Base-by-base conservation (phyloP, 2,797 vertebrate genomes). In the Lepus townsendii region DNA sequence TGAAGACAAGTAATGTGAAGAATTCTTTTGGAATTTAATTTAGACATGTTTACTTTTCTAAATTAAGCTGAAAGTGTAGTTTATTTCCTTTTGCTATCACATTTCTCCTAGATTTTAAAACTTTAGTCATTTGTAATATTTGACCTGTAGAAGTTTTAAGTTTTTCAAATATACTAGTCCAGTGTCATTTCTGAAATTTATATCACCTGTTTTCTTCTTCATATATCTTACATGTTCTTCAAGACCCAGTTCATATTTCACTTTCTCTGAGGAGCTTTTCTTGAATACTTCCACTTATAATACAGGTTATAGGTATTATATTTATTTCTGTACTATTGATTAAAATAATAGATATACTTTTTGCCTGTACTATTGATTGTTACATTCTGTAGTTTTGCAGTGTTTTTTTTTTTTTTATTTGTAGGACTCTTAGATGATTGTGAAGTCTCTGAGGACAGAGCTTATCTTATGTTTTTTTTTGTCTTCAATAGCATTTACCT, bases 21-120 rank as follows among this genome's bases (percentile, higher is more conserved):
- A 91, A 68, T 42, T 88, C 73, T 92, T 94, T n/a, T 11, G 88
- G 79, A 19, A 85, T 75, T 95, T 79, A 54, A 50, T 90, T 77
- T 83, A 83, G 86, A 27, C 69, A 54, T 92, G 72, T 94, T 65
- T 62, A 35, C 83, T 94, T 85, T 90, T 65, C 69, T 79, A 78
- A 91, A 83, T 88, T 79, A 14, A n/a, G 5, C 63, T 50, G 26
- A 73, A 27, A 75, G 73, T 89, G 17, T 42, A 52, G 62, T 79
- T 50, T 50, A 72, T 76, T 94, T 90, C 92, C n/a, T 88, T 87
- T 16, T 86, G 30, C 76, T 93, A 10, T 65, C 71, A 6, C 75
- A 7, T 75, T 88, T 73, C 42, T 38, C 19, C 3, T 26, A 57
- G n/a, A 72, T 88, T 88, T 95, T 82, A 60, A 68, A 90, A 90